Percentiles rank a stretch among this genome's conserved stretches.
phyloP scores from a whole-genome alignment of 53 echinoderm and acorn worm species.

The Holothuria scabra region DNA sequence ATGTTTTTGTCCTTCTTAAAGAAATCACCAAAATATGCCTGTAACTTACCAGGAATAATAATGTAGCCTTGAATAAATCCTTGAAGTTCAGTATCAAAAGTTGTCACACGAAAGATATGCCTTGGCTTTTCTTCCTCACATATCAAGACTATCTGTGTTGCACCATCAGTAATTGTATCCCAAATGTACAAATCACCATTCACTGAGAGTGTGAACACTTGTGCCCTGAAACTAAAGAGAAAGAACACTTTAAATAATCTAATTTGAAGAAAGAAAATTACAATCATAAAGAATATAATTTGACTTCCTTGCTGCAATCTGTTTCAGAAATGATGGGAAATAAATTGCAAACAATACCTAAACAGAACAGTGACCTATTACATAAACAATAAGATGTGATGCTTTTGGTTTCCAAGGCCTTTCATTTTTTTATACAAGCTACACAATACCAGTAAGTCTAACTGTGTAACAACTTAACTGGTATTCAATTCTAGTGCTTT shows the following conservation, averaged over 20 bases:
- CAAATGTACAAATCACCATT: constrained; percentile 84
- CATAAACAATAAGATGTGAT: too few species aligned
- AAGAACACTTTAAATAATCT: neutral
- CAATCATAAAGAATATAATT: neutral
- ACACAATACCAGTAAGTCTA: too few species aligned
- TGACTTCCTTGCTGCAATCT: too few species aligned
- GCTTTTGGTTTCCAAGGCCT: too few species aligned
- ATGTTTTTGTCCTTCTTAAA: too few species aligned
- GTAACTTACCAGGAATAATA: constrained; percentile 70
- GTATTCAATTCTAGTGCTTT: too few species aligned
- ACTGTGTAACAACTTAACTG: too few species aligned
- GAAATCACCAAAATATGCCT: neutral
- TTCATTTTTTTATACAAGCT: too few species aligned
- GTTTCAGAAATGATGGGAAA: neutral
- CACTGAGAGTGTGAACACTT: constrained; percentile 83
- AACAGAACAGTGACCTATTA: too few species aligned
- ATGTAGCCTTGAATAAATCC: constrained; percentile 82
- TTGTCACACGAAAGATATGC: constrained; percentile 76
- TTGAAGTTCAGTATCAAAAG: constrained; percentile 73
- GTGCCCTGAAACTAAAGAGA: constrained; percentile 73
- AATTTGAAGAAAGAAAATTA: neutral
- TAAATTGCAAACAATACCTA: neutral
- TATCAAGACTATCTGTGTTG: constrained; percentile 73
- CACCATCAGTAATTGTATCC: constrained; percentile 80
- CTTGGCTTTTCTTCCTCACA: constrained; percentile 83